phyloP scores from a whole-genome alignment of 2,888 invertebrate genomes.

The Oligia latruncula region DNA sequence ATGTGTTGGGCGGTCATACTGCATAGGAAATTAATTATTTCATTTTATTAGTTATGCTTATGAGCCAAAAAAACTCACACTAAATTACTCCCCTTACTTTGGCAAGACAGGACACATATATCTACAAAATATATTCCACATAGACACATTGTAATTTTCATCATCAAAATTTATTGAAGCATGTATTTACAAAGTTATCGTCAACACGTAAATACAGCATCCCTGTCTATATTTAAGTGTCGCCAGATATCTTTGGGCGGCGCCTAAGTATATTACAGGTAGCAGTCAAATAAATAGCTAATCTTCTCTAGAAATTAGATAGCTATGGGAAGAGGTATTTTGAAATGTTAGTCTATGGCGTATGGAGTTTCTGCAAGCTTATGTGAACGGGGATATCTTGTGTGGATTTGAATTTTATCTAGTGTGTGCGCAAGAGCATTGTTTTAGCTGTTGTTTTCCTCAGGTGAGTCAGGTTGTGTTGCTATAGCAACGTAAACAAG shows the following conservation, averaged over 20 bases:
- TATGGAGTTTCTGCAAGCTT: slow-evolving; percentile 59
- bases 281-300: slow-evolving; percentile 55
- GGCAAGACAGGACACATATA: neutral
- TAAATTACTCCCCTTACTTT: neutral
- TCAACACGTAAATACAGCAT: slow-evolving; percentile 33
- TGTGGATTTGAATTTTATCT: slow-evolving; percentile 46
- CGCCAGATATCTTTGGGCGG: slow-evolving; percentile 48
- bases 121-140: slow-evolving; percentile 13
- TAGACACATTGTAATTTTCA: slow-evolving; percentile 19
- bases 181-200: slow-evolving; percentile 24
- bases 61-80: neutral
- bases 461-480: neutral
- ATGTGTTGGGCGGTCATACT: neutral
- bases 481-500: neutral
- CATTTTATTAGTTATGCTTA: neutral
- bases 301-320: slow-evolving; percentile 61
- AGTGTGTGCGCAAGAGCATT: slow-evolving; percentile 7
- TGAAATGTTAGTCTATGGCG: slow-evolving; percentile 50
- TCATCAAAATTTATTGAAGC: slow-evolving; percentile 25
- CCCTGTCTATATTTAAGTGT: slow-evolving; percentile 37
- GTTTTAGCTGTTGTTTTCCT: slow-evolving; percentile 14
- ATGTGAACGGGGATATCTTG: slow-evolving; percentile 51
- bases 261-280: slow-evolving; percentile 53
- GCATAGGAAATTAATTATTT: neutral
- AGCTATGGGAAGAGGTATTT: slow-evolving; percentile 62